Evolutionary conservation across 2,888 invertebrate genomes (phyloP).

Genomic region (Apeira syringaria): DNA sequence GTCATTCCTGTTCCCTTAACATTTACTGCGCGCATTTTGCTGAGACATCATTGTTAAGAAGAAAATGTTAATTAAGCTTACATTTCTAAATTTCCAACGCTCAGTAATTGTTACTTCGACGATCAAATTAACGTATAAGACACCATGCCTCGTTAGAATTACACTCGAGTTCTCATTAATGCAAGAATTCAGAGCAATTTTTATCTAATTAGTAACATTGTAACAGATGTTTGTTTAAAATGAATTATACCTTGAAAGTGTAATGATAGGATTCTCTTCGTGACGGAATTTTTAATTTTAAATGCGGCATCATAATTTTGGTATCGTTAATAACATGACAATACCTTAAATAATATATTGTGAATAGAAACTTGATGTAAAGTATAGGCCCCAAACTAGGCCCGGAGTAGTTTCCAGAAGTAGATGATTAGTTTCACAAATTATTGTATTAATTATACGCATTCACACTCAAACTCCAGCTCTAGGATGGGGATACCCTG

Average conservation of each 20-base stretch:
- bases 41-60: slow-evolving; percentile 66
- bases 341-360: too few relatives aligned
- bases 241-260: too few relatives aligned
- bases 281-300: background rate
- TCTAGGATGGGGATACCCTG: too few relatives aligned
- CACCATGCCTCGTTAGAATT: slow-evolving; percentile 10
- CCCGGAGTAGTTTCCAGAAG: too few relatives aligned
- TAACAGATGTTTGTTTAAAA: slow-evolving; percentile 5
- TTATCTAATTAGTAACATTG: slow-evolving; percentile 1
- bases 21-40: slow-evolving; percentile 59
- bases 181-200: slow-evolving; percentile 1
- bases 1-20: slow-evolving; percentile 57
- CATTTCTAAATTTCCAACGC: slow-evolving; percentile 51
- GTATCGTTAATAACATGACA: too few relatives aligned
- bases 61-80: slow-evolving; percentile 74
- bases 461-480: too few relatives aligned
- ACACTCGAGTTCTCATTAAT: slow-evolving; percentile 7
- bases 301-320: background rate
- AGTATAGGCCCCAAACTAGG: too few relatives aligned
- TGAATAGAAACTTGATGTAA: too few relatives aligned
- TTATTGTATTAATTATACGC: too few relatives aligned
- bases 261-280: too few relatives aligned
- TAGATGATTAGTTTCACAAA: too few relatives aligned
- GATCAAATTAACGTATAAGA: slow-evolving; percentile 15
- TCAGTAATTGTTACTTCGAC: slow-evolving; percentile 17